Evolutionary conservation across 1,140 invertebrate species (phyloP), one percentile per base, ranked within the genome.

Genomic region (Drosophila mayri): DNA sequence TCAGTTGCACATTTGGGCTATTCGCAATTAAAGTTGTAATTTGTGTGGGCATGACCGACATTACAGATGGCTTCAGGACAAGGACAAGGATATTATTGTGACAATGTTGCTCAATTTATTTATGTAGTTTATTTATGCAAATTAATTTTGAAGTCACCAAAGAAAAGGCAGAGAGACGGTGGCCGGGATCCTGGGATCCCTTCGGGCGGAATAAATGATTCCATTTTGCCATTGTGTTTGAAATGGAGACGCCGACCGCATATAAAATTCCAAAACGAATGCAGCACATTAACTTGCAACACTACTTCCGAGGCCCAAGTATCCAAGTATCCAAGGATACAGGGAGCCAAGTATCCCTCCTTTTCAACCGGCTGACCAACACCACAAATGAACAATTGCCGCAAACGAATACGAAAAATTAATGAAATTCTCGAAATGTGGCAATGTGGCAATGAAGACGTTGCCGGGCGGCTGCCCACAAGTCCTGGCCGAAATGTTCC

Each of bases 371-470:
- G 47, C 68, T 66, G 62, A 61, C 64, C 64, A 54, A 47, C 52
- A 71, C 76, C 76, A 55, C 76, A 78, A 78, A 78, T 78, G 76
- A 78, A 78, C 76, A 78, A 78, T 78, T 78, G 75, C 75, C 76
- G 66, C 65, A 79, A 72, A 78, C 52, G 76, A 79, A 79, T 72
- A 72, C 75, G 58, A 65, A 79, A 79, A 79, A 79, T 79, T 79
- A 79, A 79, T 79, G 76, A 79, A 79, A 79, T 79, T 79, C 76
- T 78, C 57, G 67, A 71, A 74, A 72, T 59, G 71, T 57, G 67
- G 76, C 63, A 76, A 55, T 76, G 73, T 57, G 64, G 74, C 76
- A 79, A 79, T 79, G 76, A 76, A 76, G 74, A 76, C 72, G 49
- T 76, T 76, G 35, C 52, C 41, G 43, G 22, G 6, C 38, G 25